Evolutionary conservation across 1,140 invertebrate species (phyloP).

Genomic region (Drosophila bipectinata): DNA sequence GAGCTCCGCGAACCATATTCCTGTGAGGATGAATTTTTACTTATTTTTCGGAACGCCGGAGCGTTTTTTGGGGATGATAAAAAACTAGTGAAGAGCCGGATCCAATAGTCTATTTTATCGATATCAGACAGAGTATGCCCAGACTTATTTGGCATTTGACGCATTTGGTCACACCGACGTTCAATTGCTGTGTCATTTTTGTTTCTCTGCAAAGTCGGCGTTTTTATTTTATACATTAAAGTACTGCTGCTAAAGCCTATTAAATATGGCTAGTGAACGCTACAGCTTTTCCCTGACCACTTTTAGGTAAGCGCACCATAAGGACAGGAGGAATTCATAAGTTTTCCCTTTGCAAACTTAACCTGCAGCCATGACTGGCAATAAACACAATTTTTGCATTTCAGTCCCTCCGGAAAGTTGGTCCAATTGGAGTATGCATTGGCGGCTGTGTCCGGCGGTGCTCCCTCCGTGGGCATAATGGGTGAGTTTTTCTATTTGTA

Average conservation of each 20-base stretch:
- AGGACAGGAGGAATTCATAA: not conserved
- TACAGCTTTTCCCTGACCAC: slow-evolving; percentile 99
- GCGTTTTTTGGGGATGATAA: slow-evolving; percentile 37
- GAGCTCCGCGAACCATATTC: slow-evolving; percentile 78
- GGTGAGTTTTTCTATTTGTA: slow-evolving; percentile 85
- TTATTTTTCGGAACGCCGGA: slow-evolving; percentile 24
- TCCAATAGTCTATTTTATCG: not conserved
- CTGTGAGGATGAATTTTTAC: slow-evolving; percentile 69
- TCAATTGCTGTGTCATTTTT: slow-evolving; percentile 74
- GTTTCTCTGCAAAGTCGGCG: slow-evolving; percentile 59
- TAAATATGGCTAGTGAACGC: slow-evolving; percentile 94
- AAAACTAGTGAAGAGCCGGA: not conserved
- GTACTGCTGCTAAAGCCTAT: slow-evolving; percentile 41
- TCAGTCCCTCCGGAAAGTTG: slow-evolving; percentile 98
- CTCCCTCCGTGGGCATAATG: slow-evolving; percentile 99
- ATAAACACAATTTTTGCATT: slow-evolving; percentile 58
- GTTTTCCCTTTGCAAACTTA: slow-evolving; percentile 20
- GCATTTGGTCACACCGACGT: slow-evolving; percentile 10
- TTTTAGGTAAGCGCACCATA: slow-evolving; percentile 91
- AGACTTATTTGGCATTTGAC: not conserved
- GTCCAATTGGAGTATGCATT: slow-evolving; percentile 99
- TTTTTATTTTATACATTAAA: slow-evolving; percentile 52
- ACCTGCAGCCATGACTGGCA: slow-evolving; percentile 62
- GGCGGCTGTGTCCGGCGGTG: slow-evolving; percentile 98
- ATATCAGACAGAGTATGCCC: not conserved